Evolutionary conservation across 2,888 invertebrate genomes (phyloP).

Genomic region (Tromatobia lineatoria): DNA sequence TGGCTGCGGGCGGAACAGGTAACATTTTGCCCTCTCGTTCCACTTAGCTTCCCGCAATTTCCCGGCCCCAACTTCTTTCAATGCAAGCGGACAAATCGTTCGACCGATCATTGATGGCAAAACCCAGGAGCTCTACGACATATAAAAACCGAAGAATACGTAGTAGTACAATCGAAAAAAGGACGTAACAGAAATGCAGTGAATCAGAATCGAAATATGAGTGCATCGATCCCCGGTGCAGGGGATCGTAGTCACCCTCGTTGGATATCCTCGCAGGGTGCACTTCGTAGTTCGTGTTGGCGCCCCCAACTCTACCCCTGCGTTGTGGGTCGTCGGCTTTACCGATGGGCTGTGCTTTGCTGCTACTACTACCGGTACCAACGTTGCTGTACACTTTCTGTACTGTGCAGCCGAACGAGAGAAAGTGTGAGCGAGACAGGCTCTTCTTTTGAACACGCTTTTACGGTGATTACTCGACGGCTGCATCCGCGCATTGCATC

Average conservation of each 20-base stretch:
- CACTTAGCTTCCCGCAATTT: not conserved
- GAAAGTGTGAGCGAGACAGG: constrained; percentile 46
- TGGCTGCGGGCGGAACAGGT: not conserved
- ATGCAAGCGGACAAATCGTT: no score
- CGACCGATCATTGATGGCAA: constrained; percentile 6
- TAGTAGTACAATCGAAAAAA: constrained; percentile 1
- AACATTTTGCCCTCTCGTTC: not conserved
- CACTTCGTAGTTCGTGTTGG: constrained; percentile 36
- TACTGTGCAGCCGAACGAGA: not conserved
- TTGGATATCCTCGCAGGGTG: constrained; percentile 39
- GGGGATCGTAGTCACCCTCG: constrained; percentile 11
- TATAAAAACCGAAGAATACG: not conserved
- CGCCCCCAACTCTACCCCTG: no score
- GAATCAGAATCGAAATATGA: constrained; percentile 18
- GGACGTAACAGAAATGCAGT: constrained; percentile 7
- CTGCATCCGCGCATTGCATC: constrained; percentile 83
- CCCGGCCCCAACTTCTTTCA: not conserved
- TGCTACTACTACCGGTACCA: not conserved
- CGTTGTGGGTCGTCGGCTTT: constrained; percentile 51
- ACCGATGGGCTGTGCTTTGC: constrained; percentile 33
- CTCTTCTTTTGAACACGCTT: constrained; percentile 80
- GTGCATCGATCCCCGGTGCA: constrained; percentile 25
- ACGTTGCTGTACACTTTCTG: not conserved
- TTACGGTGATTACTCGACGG: constrained; percentile 84
- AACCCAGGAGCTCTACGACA: not conserved